Base-by-base conservation (phyloP, 2,888 invertebrate species). In the Aporophyla lueneburgensis region DNA sequence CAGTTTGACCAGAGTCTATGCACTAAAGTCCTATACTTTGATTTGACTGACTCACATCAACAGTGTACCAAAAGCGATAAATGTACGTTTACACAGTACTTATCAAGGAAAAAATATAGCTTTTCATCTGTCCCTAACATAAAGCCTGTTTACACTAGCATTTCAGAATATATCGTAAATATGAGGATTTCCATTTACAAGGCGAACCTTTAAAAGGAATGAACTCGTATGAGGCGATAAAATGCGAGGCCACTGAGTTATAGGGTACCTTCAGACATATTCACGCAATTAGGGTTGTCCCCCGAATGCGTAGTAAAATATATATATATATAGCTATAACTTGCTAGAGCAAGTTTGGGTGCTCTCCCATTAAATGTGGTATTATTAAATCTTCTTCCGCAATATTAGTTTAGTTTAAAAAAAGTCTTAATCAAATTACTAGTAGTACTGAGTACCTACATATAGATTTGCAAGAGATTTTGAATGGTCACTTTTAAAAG, bases 221-320 rank as follows among this genome's bases (percentile, higher is more conserved):
- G 85, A 84, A 80, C 85, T 88, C 76, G 78, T 81, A 81, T 81
- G 86, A 75, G 73, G 69, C 87, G 81, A 87, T 90, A 89, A 90
- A 91, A 89, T 84, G 82, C 74, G 87, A 89, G 90, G 86, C 76
- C 81, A 61, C 68, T 72, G 78, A 74, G 79, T 82, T 83, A 81
- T 70, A 65, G 56, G 65, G 43, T 81, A 71, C 79, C 80, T 85
- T 86, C 80, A 46, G 53, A 75, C 76, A 84, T 84, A 78, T 83
- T 85, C 88, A 88, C 84, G 84, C 83, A 86, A 91, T 91, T 89
- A 92, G 77, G 82, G 83, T 33, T 83, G 76, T 67, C 74, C 63
- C 54, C n/a, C 46, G 6, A 21, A 53, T 62, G 12, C 5, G 53
- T 21, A 81, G n/a, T 46, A 75, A 67, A 24, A 78, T 56, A 21